phyloP scores from a whole-genome alignment of 1,140 invertebrate species.

The Tetraneura akinire region DNA sequence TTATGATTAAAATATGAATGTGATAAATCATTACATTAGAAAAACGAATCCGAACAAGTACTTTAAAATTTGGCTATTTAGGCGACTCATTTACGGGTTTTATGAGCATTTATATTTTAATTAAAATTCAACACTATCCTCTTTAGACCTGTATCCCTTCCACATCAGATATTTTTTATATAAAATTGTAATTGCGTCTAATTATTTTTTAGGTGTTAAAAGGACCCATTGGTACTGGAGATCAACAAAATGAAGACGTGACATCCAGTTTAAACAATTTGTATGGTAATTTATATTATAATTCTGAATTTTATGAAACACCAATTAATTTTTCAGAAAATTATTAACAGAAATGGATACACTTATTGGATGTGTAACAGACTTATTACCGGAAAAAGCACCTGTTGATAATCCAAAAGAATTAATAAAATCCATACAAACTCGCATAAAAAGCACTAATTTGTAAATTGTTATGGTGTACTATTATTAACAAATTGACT shows the following conservation, averaged over 20 bases:
- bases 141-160: background rate
- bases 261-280: slow-evolving; percentile 4
- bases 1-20: too few relatives aligned
- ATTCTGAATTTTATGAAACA: background rate
- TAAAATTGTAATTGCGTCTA: too few relatives aligned
- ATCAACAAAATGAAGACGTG: background rate
- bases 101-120: too few relatives aligned
- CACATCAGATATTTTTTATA: background rate
- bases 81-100: too few relatives aligned
- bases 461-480: slow-evolving; percentile 8
- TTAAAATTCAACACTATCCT: too few relatives aligned
- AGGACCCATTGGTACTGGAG: background rate
- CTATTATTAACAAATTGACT: background rate
- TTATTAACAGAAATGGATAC: slow-evolving; percentile 29
- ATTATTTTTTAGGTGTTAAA: slow-evolving; percentile 7
- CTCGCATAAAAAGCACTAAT: slow-evolving; percentile 16
- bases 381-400: slow-evolving; percentile 24
- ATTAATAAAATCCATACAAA: slow-evolving; percentile 23
- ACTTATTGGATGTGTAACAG: slow-evolving; percentile 28
- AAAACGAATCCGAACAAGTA: too few relatives aligned
- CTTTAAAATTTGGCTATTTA: too few relatives aligned
- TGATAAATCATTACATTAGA: too few relatives aligned
- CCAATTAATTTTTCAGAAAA: slow-evolving; percentile 9
- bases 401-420: slow-evolving; percentile 25
- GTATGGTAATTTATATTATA: background rate